Base-by-base conservation (phyloP, 1,140 invertebrate species). In the Ceratitis capitata region DNA sequence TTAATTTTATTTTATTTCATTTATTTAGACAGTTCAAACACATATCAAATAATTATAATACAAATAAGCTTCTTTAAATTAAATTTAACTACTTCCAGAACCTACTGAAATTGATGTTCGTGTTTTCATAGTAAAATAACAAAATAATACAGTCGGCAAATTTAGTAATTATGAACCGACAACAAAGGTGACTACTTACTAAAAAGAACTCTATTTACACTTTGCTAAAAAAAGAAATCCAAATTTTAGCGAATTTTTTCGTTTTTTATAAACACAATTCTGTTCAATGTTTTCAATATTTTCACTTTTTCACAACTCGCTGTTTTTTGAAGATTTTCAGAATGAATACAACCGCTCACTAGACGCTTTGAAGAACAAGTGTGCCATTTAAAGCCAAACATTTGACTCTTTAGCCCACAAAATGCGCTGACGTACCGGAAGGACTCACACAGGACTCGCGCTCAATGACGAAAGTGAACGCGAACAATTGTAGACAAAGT, bases 281-380 rank as follows among this genome's bases (percentile, higher is more conserved):
- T 69, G n/a, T n/a, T n/a, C n/a, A n/a, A n/a, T n/a, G n/a, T n/a
- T n/a, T 35, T 16, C 19, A 39, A 45, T 45, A 16, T 74, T 42
- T 6, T 6, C 14, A 42, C 10, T 56, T 84, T 56, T 84, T 53
- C 32, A 35, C 6, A 39, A 9, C 12, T 7, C n/a, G 23, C 26
- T 29, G 7, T 90, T 90, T 87, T 39, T 56, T 35, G 82, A 49
- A 83, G 53, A 78, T 58, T 61, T 61, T 35, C 53, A 35, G 35
- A 39, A 84, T 58, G 49, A 19, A 88, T 85, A 89, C 88, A 89
- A 90, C 89, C 88, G 86, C 88, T 87, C 89, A 87, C 88, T 61
- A 89, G 88, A 88, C 88, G 88, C 88, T 88, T 89, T 89, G 87
- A 88, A 87, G 87, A 90, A 90, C 89, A 90, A 90, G 89, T 90